Conservation (phyloP, 2,113 vertebrate genomes). For the Heloderma charlesbogerti region DNA sequence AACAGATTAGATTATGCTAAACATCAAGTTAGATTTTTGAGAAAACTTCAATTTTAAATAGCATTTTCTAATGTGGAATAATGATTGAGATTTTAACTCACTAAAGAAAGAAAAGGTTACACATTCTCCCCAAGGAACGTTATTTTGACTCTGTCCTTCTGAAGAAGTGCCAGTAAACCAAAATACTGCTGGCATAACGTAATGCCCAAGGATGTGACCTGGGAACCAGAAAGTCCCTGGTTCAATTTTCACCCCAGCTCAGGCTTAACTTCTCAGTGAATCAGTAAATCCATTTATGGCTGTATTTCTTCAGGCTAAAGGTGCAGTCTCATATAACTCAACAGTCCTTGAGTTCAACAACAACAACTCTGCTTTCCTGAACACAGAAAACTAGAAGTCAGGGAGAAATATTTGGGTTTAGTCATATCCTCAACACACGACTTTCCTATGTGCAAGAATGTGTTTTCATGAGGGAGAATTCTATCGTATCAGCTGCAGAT, state of each 20-base stretch:
- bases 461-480: not conserved
- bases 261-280: not conserved
- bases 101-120: not conserved
- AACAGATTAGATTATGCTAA: not conserved
- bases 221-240: not conserved
- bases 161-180: conserved; percentile 17
- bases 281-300: not conserved
- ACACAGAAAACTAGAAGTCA: not conserved
- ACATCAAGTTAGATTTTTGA: not conserved
- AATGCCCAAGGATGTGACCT: not conserved
- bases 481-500: not conserved
- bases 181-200: not conserved
- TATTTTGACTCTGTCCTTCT: too few relatives aligned
- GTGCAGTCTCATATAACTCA: not conserved
- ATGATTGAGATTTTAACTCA: not conserved
- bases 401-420: not conserved
- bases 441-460: not conserved
- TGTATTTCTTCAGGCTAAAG: not conserved
- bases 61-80: not conserved
- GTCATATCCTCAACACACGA: not conserved
- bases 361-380: not conserved
- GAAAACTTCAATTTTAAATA: not conserved
- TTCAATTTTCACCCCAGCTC: not conserved
- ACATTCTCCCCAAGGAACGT: not conserved
- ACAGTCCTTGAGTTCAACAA: not conserved